Evolutionary conservation across 2,888 invertebrate genomes (phyloP), one percentile per base, ranked within the genome.

Genomic region (Physocephala rufipes): DNA sequence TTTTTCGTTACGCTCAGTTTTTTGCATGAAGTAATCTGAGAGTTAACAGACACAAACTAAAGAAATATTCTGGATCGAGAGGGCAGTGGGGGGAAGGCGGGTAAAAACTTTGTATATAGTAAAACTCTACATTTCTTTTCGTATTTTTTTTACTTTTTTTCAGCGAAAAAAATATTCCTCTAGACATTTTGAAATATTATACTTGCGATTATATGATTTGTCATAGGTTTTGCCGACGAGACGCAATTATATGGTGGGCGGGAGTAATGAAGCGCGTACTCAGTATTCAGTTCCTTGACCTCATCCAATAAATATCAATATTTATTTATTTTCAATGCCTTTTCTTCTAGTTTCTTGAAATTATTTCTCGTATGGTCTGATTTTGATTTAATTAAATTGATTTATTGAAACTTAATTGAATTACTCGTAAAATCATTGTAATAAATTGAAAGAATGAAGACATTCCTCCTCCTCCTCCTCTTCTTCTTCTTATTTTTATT

Each of bases 201-300:
- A 51, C 53, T 51, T 28, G n/a, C 3, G 30, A 19, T 21, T 45
- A n/a, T 65, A 55, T 24, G 12, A 21, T 21, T 9, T n/a, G 21
- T 12, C 19, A 2, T 53, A 58, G n/a, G n/a, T n/a, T n/a, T n/a
- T n/a, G n/a, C n/a, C n/a, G n/a, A n/a, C n/a, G n/a, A n/a, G n/a
- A n/a, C n/a, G n/a, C n/a, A n/a, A n/a, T n/a, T n/a, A n/a, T n/a
- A n/a, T n/a, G n/a, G n/a, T n/a, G n/a, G n/a, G n/a, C n/a, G n/a
- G n/a, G n/a, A n/a, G n/a, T n/a, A n/a, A n/a, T n/a, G n/a, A n/a
- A n/a, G n/a, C n/a, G n/a, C n/a, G n/a, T n/a, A n/a, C n/a, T n/a
- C 21, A 7, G 16, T 43, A 12, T 16, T 53, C 19, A 51, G 66
- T 49, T 66, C 36, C 43, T 66, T 53, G 66, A 66, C 66, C 66